Evolutionary conservation across 2,113 vertebrate species (phyloP), one percentile per base, ranked within the genome.

Genomic region (Raja brachyura): DNA sequence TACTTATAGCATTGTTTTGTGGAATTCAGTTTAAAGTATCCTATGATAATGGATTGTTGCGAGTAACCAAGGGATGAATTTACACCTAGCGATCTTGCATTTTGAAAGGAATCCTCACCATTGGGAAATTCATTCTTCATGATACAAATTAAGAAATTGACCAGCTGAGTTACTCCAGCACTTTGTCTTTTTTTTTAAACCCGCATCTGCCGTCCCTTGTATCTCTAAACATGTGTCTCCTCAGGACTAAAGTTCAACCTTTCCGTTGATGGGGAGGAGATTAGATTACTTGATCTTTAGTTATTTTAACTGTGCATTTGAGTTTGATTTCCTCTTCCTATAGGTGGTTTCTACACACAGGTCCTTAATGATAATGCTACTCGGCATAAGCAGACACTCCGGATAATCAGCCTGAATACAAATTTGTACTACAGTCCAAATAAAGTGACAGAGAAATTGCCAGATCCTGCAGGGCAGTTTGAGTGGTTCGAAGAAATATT

Each of bases 271-370:
- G 7, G 28, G 0, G 14, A 31, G 59, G 39, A 74, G 18, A 11
- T 22, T 90, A 10, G 63, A 39, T 68, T 20, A 48, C 22, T 73
- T 14, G 25, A 73, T 73, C 18, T 13, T 48, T 11, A 73, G 10
- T 73, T 73, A 73, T 39, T 9, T 25, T 20, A 81, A 39, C 14
- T 68, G 61, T 3, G 13, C 74, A 75, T 93, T 61, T 61, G 9
- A 86, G 39, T 94, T 95, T 3, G 73, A 95, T 79, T 95, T 9
- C 94, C 95, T 93, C n/a, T 95, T 94, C 93, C 83, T 66, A 39
- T 95, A 99, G 99, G 98, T 93, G 99, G 99, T 14, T 99, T 98
- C 96, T 99, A 99, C 94, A 97, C 98, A 0, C 98, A 99, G 95
- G 95, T 97, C 93, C 96, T 97, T 14, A 94, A 96, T 93, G 94